A percentile compares a stretch with the other conserved stretches of the same genome.
Evolutionary conservation across 2,113 vertebrate genomes (phyloP).

Genomic region (Lampris megalopsis): DNA sequence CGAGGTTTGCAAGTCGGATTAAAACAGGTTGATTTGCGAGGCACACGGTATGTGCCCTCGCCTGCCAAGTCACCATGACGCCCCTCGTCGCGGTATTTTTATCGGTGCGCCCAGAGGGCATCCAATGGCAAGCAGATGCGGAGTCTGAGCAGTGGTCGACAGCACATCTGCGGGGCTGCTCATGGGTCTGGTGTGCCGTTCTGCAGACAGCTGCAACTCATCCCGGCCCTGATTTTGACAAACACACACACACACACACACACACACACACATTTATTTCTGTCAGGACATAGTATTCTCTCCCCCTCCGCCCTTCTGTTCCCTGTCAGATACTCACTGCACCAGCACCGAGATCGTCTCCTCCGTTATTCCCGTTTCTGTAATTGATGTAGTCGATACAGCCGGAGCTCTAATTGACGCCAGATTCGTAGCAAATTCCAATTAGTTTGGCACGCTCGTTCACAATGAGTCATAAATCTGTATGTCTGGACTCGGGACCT

Average conservation of each 20-base stretch:
- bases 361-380: not conserved
- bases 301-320: not conserved
- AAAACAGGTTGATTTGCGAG: not conserved
- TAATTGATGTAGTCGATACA: conserved; percentile 12
- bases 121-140: conserved; percentile 35
- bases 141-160: conserved; percentile 11
- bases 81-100: not conserved
- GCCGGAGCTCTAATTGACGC: conserved; percentile 21
- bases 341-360: not conserved
- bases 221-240: not conserved
- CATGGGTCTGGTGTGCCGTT: not conserved
- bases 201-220: not conserved
- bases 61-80: not conserved
- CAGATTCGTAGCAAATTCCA: conserved; percentile 40
- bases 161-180: conserved; percentile 3
- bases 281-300: not conserved
- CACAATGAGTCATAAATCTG: conserved; percentile 19
- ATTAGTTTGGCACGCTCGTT: conserved; percentile 9
- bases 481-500: not conserved
- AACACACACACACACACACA: not conserved
- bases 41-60: not conserved
- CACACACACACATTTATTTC: not conserved
- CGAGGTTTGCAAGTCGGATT: not conserved
- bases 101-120: not conserved
- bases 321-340: not conserved